Base-by-base conservation (phyloP, 2,113 vertebrate species). In the Parus major region DNA sequence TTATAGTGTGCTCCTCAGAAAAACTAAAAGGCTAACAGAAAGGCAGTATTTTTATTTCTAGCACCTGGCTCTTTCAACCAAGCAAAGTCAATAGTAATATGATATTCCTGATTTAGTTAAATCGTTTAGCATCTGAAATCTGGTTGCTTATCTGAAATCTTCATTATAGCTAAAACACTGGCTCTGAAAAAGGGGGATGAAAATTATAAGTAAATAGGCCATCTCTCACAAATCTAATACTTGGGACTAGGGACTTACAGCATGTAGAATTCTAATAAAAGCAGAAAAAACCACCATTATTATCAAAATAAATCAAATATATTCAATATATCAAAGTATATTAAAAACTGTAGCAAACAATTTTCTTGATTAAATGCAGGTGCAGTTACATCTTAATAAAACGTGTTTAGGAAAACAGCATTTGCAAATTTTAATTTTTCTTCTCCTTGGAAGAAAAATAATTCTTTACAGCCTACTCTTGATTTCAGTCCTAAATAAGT, bases 321-420 rank as follows among this genome's bases (percentile, higher is more conserved):
- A 90, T 86, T 81, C 52, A 93, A 81, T 81, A 90, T 64, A 95
- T 84, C 82, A 86, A 93, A 92, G 12, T 64, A 90, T 92, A 95
- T 94, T 94, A 95, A 95, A 89, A 97, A 88, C 64, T 68, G 64
- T 12, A 75, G 82, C 85, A 88, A 93, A 90, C 59, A 56, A 92
- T 83, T 94, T 96, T 68, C 90, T 81, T 94, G 82, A 97, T 93
- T 93, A 96, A 95, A 92, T 60, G 56, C 94, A 96, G 92, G 95
- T 96, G 90, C 82, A 83, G 94, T 64, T 81, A 75, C 47, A 92
- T 90, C 68, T 90, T 75, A 92, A 93, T 77, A 95, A 93, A 91
- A 92, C 1, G 7, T 90, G 88, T 96, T 96, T 81, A 93, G 2
- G 0, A 75, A 97, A 96, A 56, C 79, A 88, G 52, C 64, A 75